Evolutionary conservation across 30 jellyfish, hydroid and myxozoan species (phyloP).

Genomic region (Aurelia aurita): DNA sequence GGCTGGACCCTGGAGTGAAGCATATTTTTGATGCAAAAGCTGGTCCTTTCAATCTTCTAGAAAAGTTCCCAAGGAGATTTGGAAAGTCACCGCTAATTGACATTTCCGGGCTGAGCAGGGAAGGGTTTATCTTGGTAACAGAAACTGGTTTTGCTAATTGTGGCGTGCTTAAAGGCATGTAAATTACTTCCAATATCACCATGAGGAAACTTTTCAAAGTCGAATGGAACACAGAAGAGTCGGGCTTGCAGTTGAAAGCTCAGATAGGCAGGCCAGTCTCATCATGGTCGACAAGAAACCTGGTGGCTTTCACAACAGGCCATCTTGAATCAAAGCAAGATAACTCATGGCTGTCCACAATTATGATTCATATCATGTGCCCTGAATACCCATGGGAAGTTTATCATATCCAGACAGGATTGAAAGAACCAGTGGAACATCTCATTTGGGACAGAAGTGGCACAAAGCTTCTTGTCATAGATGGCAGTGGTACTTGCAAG

Average conservation of each 20-base stretch:
- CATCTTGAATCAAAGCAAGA: slow-evolving; percentile 14
- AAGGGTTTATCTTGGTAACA: slow-evolving; percentile 61
- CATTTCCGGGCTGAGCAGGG: slow-evolving; percentile 63
- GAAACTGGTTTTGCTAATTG: slow-evolving; percentile 64
- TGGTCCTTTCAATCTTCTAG: slow-evolving; percentile 21
- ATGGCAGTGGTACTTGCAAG: slow-evolving; percentile 61
- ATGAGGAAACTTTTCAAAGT: slow-evolving; percentile 44
- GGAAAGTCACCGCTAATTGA: slow-evolving; percentile 45
- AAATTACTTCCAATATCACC: too few species aligned
- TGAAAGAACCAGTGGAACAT: slow-evolving; percentile 56
- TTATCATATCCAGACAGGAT: slow-evolving; percentile 49
- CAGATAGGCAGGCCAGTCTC: slow-evolving; percentile 38
- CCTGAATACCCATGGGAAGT: slow-evolving; percentile 86
- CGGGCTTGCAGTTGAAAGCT: slow-evolving; percentile 25
- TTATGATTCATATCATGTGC: slow-evolving; percentile 45
- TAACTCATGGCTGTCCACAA: slow-evolving; percentile 4
- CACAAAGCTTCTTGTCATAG: slow-evolving; percentile 71
- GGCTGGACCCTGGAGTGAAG: slow-evolving; percentile 66
- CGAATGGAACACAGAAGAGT: slow-evolving; percentile 29
- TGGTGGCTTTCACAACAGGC: slow-evolving; percentile 74
- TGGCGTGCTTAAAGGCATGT: too few species aligned
- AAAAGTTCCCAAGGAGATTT: slow-evolving; percentile 46
- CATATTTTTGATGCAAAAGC: slow-evolving; percentile 58
- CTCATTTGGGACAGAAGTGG: slow-evolving; percentile 77
- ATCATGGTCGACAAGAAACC: slow-evolving; percentile 77